These are phyloP conservation scores for Coturnix japonica DNA, from an alignment of 2,113 vertebrate species.

Conservation along the genomic window DNA sequence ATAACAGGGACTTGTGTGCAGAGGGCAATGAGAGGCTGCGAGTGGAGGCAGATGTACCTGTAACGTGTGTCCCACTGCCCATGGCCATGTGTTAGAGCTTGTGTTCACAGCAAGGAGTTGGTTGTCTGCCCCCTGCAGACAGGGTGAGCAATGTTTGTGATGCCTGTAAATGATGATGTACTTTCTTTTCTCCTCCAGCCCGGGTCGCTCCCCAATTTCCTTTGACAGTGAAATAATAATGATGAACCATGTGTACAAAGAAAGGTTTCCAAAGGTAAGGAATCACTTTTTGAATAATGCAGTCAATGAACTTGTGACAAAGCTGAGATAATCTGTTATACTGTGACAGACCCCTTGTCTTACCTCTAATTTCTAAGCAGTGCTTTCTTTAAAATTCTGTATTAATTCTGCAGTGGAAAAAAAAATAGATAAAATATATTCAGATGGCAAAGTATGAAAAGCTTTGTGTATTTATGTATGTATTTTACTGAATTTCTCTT, in stretches of 20 bases:
- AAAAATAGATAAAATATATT: neutral
- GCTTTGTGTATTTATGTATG: neutral
- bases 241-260: conserved; percentile 99
- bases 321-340: neutral
- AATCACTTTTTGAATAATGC: conserved; percentile 22
- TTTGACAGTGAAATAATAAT: conserved; percentile 99
- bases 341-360: neutral
- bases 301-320: neutral
- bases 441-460: neutral
- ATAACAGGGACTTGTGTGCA: neutral
- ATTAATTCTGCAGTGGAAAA: neutral
- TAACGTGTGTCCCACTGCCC: neutral
- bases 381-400: neutral
- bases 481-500: neutral
- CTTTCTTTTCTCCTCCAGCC: conserved; percentile 81
- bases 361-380: neutral
- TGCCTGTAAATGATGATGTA: neutral
- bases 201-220: conserved; percentile 93
- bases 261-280: conserved; percentile 97
- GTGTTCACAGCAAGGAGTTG: neutral
- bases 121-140: neutral
- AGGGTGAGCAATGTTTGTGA: neutral
- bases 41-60: neutral
- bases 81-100: neutral
- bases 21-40: neutral